phyloP scores from a whole-genome alignment of 37 sponge, comb jelly and placozoan genomes.

The Tethya wilhelma region DNA sequence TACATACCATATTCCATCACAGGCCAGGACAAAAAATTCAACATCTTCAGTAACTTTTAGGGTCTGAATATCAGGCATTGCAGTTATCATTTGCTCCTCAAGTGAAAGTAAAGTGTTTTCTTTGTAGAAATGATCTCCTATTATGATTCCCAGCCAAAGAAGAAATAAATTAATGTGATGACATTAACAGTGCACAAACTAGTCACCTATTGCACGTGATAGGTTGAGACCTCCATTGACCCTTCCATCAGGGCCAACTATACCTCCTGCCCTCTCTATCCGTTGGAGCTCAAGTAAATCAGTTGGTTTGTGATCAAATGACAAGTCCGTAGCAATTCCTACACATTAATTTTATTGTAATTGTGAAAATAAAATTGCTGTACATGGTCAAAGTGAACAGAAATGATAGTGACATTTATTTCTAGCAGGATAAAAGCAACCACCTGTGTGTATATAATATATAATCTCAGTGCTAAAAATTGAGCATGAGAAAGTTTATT shows the following conservation, averaged over 20 bases:
- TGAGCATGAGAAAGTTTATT: not conserved
- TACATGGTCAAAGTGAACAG: too few relatives aligned
- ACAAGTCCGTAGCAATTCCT: slow-evolving; percentile 74
- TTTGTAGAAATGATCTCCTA: slow-evolving; percentile 91
- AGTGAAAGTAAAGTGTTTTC: slow-evolving; percentile 67
- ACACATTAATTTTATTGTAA: too few relatives aligned
- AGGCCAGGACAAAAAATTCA: slow-evolving; percentile 89
- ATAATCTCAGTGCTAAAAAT: too few relatives aligned
- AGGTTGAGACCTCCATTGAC: slow-evolving; percentile 89
- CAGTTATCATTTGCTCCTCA: slow-evolving; percentile 90
- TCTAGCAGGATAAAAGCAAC: too few relatives aligned
- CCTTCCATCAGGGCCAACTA: slow-evolving; percentile 69
- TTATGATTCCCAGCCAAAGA: not conserved
- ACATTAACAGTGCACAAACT: too few relatives aligned
- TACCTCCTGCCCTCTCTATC: slow-evolving; percentile 84
- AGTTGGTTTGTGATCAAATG: slow-evolving; percentile 90
- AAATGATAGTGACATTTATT: too few relatives aligned
- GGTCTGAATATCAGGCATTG: slow-evolving; percentile 79
- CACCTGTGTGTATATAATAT: too few relatives aligned
- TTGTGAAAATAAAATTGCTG: too few relatives aligned
- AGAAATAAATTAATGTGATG: not conserved
- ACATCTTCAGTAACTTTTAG: slow-evolving; percentile 38
- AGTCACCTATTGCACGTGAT: slow-evolving; percentile 86
- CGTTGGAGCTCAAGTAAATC: slow-evolving; percentile 69
- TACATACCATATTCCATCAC: slow-evolving; percentile 92